phyloP scores from a whole-genome alignment of 1,140 invertebrate species.

The Pseudobourletiella spinata region DNA sequence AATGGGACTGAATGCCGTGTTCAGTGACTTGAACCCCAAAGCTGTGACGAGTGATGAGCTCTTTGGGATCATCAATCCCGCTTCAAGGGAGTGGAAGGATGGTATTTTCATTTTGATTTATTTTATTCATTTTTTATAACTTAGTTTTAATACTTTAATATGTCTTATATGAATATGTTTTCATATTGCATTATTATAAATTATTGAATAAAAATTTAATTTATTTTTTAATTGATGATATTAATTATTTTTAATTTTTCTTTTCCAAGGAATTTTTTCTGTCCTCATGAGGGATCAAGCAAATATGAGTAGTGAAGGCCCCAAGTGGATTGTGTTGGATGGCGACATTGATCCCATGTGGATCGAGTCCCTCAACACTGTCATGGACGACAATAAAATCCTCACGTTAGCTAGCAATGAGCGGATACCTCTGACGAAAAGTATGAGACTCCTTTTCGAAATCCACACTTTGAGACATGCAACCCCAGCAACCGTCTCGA shows the following conservation, averaged over 20 bases:
- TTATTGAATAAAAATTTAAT: too few species aligned
- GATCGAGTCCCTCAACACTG: conserved; percentile 45
- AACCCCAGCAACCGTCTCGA: conserved; percentile 92
- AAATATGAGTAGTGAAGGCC: conserved; percentile 76
- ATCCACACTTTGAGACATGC: conserved; percentile 89
- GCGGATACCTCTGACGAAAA: conserved; percentile 85
- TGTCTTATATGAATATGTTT: conserved; percentile 8
- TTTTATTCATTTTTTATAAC: neutral
- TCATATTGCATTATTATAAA: neutral
- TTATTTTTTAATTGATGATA: neutral
- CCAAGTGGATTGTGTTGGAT: conserved; percentile 93
- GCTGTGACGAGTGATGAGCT: conserved; percentile 95
- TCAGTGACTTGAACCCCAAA: conserved; percentile 89
- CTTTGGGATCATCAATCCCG: conserved; percentile 95
- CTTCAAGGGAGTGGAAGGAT: conserved; percentile 92
- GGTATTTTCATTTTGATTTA: conserved; percentile 42
- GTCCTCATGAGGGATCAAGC: conserved; percentile 92
- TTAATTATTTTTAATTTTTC: neutral
- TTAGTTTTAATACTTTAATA: neutral
- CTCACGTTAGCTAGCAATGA: conserved; percentile 93
- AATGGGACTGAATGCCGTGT: conserved; percentile 77
- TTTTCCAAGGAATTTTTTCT: conserved; percentile 69
- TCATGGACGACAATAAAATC: conserved; percentile 89
- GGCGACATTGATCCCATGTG: conserved; percentile 83
- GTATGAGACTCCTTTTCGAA: conserved; percentile 91